Percentiles rank a stretch among this genome's conserved stretches.
phyloP scores from a whole-genome alignment of 1,140 invertebrate species.

The Tyrophagus putrescentiae region DNA sequence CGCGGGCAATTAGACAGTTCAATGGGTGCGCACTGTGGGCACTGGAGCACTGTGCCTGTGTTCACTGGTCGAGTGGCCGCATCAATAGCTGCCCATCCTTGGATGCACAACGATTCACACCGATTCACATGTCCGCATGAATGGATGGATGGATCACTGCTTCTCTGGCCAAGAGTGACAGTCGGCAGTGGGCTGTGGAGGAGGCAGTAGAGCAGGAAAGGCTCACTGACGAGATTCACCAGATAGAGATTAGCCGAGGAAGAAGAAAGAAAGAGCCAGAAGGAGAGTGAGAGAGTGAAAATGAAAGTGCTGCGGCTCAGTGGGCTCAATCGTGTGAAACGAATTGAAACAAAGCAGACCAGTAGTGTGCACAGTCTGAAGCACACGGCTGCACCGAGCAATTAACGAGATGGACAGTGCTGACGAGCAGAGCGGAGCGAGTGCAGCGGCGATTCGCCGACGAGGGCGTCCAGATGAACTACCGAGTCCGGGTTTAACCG shows the following conservation, averaged over 20 bases:
- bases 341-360: slow-evolving; percentile 10
- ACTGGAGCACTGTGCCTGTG: too few relatives aligned
- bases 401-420: neutral
- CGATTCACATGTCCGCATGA: slow-evolving; percentile 18
- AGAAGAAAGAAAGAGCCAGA: too few relatives aligned
- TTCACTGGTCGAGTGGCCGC: neutral
- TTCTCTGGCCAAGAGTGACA: neutral
- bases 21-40: too few relatives aligned
- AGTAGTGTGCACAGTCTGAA: neutral
- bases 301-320: neutral
- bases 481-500: neutral
- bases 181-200: neutral
- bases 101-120: slow-evolving; percentile 19
- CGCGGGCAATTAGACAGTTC: neutral
- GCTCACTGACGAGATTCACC: slow-evolving; percentile 7
- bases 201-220: neutral
- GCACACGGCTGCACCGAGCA: too few relatives aligned
- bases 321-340: slow-evolving; percentile 17
- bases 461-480: too few relatives aligned
- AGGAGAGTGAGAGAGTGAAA: too few relatives aligned
- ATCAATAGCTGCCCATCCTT: neutral
- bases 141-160: neutral
- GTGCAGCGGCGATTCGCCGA: too few relatives aligned
- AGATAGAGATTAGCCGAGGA: neutral
- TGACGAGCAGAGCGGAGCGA: too few relatives aligned